These are phyloP conservation scores for Caenorhabditis briggsae DNA, from an alignment of 1,140 invertebrate genomes.

Conservation along the genomic window DNA sequence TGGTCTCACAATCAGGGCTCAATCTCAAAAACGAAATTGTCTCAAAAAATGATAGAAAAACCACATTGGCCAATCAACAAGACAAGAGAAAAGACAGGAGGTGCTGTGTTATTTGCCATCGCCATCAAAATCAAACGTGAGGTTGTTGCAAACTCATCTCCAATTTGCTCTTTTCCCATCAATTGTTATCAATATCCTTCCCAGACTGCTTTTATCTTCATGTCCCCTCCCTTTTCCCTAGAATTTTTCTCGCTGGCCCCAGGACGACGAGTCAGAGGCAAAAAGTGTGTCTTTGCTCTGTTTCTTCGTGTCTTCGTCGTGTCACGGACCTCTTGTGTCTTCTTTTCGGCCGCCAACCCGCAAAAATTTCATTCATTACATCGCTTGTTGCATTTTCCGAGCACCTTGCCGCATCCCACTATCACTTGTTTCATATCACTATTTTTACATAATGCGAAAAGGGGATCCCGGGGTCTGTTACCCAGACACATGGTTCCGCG, in stretches of 20 bases:
- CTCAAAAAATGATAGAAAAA: conserved; percentile 2
- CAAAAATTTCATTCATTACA: conserved; percentile 56
- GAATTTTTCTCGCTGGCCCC: neutral
- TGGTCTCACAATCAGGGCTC: neutral
- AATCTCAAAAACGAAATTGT: neutral
- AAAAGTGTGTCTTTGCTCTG: conserved; percentile 51
- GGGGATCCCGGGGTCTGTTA: conserved; percentile 1
- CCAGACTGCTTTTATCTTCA: neutral
- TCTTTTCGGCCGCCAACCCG: conserved; percentile 47
- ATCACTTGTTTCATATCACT: conserved; percentile 55
- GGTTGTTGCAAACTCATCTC: conserved; percentile 50
- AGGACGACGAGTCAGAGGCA: conserved; percentile 1
- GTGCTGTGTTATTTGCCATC: conserved; percentile 48
- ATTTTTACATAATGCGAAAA: conserved; percentile 37
- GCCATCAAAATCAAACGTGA: conserved; percentile 47
- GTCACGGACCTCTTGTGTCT: conserved; percentile 34
- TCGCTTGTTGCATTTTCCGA: conserved; percentile 53
- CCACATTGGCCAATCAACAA: conserved; percentile 41
- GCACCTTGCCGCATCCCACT: conserved; percentile 42
- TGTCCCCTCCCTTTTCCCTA: neutral
- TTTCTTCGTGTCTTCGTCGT: conserved; percentile 38
- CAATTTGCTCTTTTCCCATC: conserved; percentile 55
- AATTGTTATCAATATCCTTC: conserved; percentile 55
- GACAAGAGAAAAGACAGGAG: conserved; percentile 6
- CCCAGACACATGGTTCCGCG: conserved; percentile 31